Base-by-base conservation (phyloP, 2,888 invertebrate species). In the Hirtodrosophila duncani region DNA sequence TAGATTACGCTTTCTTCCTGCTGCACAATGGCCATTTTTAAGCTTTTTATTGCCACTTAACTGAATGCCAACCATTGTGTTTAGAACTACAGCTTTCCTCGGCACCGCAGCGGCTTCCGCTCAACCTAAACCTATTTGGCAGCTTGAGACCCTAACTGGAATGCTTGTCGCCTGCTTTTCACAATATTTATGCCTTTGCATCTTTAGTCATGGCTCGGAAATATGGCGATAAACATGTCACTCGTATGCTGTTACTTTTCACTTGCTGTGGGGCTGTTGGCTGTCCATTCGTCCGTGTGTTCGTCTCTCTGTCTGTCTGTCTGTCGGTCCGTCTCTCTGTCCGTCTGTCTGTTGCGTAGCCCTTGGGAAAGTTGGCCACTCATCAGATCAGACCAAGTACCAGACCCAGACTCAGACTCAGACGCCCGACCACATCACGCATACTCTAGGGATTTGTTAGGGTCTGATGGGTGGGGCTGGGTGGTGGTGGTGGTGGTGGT, bases 181-280 rank as follows among this genome's bases (percentile, higher is more conserved):
- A 44, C 43, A 60, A 66, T 63, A 71, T 75, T 72, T 75, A 75
- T 72, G 77, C 56, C 57, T 31, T 62, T 63, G 61, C 57, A 63
- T 72, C 72, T 72, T 72, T 75, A 72, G 72, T 66, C 77, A 68
- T 75, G 71, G 75, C 71, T 68, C 55, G 68, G 61, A 75, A 75
- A 72, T 75, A 75, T 75, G 77, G 71, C 71, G 71, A 72, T 72
- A 72, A 72, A 75, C 77, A 72, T 75, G 77, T 75, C 77, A 63
- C 53, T 65, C 63, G 51, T 58, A 50, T 57, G 65, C 41, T 48
- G 52, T 51, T 62, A 49, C 64, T 56, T 56, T 18, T 56, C 51
- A 52, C 56, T 63, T 33, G 46, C 42, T 52, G 11, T 33, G 17
- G 3, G 8, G 3, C n/a, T n/a, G n/a, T n/a, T n/a, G n/a, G n/a